Evolutionary conservation across 1,140 invertebrate species (phyloP).

Genomic region (Vanessa atalanta): DNA sequence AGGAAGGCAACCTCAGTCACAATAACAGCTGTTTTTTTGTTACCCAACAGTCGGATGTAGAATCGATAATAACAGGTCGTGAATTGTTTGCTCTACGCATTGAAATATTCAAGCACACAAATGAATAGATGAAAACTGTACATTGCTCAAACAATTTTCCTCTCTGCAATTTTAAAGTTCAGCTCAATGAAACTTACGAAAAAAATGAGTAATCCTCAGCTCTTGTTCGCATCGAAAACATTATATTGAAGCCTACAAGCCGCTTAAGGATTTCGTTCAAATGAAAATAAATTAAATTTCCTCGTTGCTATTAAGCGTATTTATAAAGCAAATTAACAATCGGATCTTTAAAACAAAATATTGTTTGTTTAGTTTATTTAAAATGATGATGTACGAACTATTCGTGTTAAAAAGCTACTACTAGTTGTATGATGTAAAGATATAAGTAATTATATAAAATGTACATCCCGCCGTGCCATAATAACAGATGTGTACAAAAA

Average conservation of each 20-base stretch:
- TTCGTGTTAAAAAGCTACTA: no score
- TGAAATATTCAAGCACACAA: conserved; percentile 8
- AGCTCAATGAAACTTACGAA: background rate
- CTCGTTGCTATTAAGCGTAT: no score
- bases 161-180: background rate
- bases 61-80: conserved; percentile 26
- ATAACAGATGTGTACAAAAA: no score
- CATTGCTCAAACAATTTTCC: background rate
- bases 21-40: conserved; percentile 26
- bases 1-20: background rate
- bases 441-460: no score
- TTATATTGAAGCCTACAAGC: background rate
- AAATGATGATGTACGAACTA: no score
- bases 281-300: no score
- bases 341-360: no score
- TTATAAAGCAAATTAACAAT: no score
- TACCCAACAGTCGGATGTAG: conserved; percentile 16
- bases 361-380: no score
- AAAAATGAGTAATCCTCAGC: background rate
- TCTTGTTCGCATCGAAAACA: background rate
- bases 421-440: no score
- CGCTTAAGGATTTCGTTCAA: background rate
- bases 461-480: no score
- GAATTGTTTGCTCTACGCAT: conserved; percentile 27
- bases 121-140: background rate